Base-by-base conservation (phyloP, 1,140 invertebrate species). In the Oncopodura yosiiana region DNA sequence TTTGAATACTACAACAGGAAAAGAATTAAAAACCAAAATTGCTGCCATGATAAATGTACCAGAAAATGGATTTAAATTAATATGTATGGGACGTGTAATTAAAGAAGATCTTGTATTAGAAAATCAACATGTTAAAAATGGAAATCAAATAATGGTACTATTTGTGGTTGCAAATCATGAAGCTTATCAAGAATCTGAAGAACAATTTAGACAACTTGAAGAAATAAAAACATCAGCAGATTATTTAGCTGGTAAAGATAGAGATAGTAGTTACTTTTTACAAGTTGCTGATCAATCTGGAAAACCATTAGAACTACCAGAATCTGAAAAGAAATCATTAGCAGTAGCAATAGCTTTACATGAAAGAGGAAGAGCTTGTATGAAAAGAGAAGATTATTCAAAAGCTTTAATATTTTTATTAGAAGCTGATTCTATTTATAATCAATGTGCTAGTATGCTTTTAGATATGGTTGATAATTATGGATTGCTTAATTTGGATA, bases 401-500 rank as follows among this genome's bases (percentile, higher is more conserved):
- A 74, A 80, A 37, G 82, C 84, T 1, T 67, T 88, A 1, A 72
- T 86, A 0, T 72, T 86, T 49, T 71, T 87, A 5, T 67, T 87
- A 12, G 85, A 87, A 67, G 83, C 84, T 18, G 84, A 88, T 65
- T 74, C 78, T 45, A 78, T 81, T 63, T 83, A 34, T 29, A 83
- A 80, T 53, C 76, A 77, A 32, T 87, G 84, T 65, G 72, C 80
- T 45, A 78, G 83, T 0, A 70, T 75, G 26, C 71, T 87, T 30
- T 69, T 88, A 12, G 74, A 60, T 0, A 53, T 53, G 45, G 61
- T 63, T 3, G 61, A 63, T 21, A 63, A 63, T 67, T 86, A 81
- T 73, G 86, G 82, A 1, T 69, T 87, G 2, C 70, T 89, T 4
- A 83, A 86, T 69, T 70, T 89, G 61, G 86, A 89, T 68, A 84